A percentile compares a stretch with the other conserved stretches of the same genome.
Evolutionary conservation across 2,113 vertebrate genomes (phyloP).

Genomic region (Galeopterus variegatus): DNA sequence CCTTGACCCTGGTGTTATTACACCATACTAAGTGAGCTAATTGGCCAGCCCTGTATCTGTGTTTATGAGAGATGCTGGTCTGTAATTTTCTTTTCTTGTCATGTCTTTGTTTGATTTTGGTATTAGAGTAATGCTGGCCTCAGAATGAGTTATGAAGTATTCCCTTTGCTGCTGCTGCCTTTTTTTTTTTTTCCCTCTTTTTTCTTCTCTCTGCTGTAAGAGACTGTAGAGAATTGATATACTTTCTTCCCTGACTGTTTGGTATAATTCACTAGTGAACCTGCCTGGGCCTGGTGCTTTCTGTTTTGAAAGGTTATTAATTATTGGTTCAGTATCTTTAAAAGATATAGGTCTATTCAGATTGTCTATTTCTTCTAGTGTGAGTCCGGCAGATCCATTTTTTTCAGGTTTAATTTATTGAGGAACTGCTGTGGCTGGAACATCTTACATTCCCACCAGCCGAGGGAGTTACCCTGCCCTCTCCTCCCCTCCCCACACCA

Average conservation of each 20-base stretch:
- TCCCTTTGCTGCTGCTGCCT: neutral
- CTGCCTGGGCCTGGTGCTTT: neutral
- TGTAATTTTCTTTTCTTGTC: neutral
- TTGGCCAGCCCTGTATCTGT: neutral
- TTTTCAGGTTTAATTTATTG: neutral
- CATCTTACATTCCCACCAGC: neutral
- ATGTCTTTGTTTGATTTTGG: neutral
- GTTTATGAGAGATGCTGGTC: neutral
- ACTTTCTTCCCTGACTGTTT: neutral
- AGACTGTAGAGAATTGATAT: neutral
- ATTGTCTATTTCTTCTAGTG: neutral
- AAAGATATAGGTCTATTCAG: neutral
- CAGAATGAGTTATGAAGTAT: neutral
- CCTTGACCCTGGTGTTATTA: no score
- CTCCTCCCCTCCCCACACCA: accelerated
- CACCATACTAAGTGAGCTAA: no score
- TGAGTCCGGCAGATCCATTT: neutral
- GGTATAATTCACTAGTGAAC: neutral
- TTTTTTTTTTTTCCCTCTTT: no score
- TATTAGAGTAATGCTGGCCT: neutral
- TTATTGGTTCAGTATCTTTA: neutral
- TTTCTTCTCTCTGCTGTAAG: neutral
- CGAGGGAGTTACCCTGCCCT: neutral
- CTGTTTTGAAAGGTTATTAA: neutral
- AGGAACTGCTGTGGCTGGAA: neutral